Evolutionary conservation across 2,113 vertebrate genomes (phyloP).

Genomic region (Capricornis sumatraensis): DNA sequence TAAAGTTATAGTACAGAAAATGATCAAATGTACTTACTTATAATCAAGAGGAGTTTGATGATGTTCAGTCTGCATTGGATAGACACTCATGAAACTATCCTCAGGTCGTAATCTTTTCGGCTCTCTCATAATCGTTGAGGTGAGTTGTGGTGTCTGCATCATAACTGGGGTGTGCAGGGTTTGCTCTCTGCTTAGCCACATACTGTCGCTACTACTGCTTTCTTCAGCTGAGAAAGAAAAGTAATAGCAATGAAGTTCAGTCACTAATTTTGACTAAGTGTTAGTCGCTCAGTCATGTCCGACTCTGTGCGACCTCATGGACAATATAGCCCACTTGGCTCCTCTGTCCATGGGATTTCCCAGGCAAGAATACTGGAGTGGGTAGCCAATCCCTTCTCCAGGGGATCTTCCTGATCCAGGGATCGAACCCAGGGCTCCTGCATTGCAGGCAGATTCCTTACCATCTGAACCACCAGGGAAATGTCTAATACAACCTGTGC

Average conservation of each 20-base stretch:
- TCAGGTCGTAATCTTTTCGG: conserved; percentile 93
- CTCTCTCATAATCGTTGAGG: conserved; percentile 97
- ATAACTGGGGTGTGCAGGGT: conserved; percentile 95
- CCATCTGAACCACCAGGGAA: background rate
- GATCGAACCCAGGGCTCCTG: background rate
- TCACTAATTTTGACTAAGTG: background rate
- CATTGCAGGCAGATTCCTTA: background rate
- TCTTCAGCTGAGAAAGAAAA: conserved; percentile 87
- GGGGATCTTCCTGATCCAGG: background rate
- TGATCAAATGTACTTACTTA: conserved; percentile 87
- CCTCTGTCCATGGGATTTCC: background rate
- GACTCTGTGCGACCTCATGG: background rate
- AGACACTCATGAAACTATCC: conserved; percentile 94
- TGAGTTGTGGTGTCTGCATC: conserved; percentile 96
- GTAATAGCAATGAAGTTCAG: background rate
- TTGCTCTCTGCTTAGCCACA: conserved; percentile 93
- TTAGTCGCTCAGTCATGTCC: background rate
- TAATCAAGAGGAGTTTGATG: conserved; percentile 96
- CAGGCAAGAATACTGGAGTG: background rate
- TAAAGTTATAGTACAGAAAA: conserved; percentile 72
- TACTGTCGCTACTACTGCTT: conserved; percentile 93
- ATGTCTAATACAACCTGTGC: background rate
- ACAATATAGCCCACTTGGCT: background rate
- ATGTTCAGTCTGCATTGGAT: conserved; percentile 93
- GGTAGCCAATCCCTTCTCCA: background rate